These are phyloP conservation scores for Cheilosia scutellata DNA, from an alignment of 2,888 invertebrate genomes.

Conservation along the genomic window DNA sequence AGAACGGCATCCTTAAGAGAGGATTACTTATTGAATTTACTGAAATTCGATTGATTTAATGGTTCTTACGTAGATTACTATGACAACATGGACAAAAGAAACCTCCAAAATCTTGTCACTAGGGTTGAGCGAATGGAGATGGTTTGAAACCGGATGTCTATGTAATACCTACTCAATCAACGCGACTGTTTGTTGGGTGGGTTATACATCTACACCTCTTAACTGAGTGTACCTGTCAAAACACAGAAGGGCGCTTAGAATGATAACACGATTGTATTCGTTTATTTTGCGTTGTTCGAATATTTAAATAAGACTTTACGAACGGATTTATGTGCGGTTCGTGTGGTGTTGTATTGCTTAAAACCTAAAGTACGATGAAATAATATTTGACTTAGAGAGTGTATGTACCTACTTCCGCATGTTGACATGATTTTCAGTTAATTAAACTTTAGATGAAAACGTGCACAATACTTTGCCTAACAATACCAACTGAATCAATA, in stretches of 20 bases:
- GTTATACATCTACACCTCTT: background rate
- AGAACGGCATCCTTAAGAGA: background rate
- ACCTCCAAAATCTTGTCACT: too few relatives aligned
- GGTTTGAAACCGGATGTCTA: conserved; percentile 5
- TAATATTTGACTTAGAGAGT: background rate
- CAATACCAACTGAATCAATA: background rate
- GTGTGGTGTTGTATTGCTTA: background rate
- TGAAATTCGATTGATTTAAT: conserved; percentile 36
- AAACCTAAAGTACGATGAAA: background rate
- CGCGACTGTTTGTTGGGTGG: conserved; percentile 30
- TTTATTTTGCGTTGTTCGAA: conserved; percentile 24
- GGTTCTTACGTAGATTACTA: conserved; percentile 23
- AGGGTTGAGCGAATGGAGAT: conserved; percentile 24
- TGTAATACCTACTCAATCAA: background rate
- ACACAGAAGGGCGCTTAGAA: background rate
- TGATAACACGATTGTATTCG: conserved; percentile 11
- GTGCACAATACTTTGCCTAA: background rate
- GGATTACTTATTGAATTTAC: conserved; percentile 47
- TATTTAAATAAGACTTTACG: conserved; percentile 11
- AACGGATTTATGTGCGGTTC: background rate
- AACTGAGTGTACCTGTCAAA: conserved; percentile 30
- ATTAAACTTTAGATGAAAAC: background rate
- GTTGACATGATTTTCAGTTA: conserved; percentile 12
- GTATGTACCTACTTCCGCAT: background rate
- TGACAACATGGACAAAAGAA: too few relatives aligned